Percentiles rank a stretch among this genome's conserved stretches.
Evolutionary conservation across 2,797 vertebrate genomes (phyloP).

Genomic region (Sitta carolinensis): DNA sequence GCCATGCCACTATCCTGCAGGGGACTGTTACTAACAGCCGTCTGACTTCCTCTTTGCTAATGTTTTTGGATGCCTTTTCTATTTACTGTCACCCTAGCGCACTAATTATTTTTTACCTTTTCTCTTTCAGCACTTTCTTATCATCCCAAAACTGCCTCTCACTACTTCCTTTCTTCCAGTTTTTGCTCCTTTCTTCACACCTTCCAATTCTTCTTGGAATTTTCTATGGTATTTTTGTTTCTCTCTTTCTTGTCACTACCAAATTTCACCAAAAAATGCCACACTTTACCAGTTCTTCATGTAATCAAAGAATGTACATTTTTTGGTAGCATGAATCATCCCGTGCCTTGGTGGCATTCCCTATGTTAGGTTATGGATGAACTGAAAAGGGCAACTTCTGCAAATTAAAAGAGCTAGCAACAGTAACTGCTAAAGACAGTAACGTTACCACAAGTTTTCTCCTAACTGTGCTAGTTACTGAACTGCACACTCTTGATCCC

Average conservation of each 20-base stretch:
- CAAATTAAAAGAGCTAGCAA: neutral
- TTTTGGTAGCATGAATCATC: neutral
- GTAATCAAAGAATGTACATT: rapidly evolving
- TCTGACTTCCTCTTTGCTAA: neutral
- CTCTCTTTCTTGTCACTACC: neutral
- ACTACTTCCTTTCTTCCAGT: neutral
- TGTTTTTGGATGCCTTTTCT: neutral
- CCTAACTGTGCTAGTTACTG: neutral
- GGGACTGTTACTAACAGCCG: neutral
- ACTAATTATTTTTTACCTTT: neutral
- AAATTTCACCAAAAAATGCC: neutral
- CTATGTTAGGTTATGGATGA: neutral
- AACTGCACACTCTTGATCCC: neutral
- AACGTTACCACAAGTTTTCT: neutral
- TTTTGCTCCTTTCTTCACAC: neutral
- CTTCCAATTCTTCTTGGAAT: neutral
- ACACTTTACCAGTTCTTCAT: neutral
- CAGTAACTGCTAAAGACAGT: neutral
- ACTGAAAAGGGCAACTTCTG: neutral
- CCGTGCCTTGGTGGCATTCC: neutral
- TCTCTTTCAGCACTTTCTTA: neutral
- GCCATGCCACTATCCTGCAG: neutral
- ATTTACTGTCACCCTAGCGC: neutral
- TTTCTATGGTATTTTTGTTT: neutral
- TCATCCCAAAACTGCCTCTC: neutral